Conservation (phyloP, 2,888 invertebrate species). For the Cinara cedri region DNA sequence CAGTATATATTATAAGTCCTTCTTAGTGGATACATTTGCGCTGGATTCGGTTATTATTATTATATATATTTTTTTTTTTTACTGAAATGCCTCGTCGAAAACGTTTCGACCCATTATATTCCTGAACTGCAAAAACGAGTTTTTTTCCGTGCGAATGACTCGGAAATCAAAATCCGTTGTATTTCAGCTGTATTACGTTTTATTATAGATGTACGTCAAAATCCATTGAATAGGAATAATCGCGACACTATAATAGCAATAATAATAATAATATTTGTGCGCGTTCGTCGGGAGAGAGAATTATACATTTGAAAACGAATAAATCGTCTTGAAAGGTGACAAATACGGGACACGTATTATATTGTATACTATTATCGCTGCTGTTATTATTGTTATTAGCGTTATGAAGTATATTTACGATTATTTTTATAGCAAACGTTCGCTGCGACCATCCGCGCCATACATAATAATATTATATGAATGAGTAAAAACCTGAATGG, state of each 20-base stretch:
- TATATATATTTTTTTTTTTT: slow-evolving; percentile 16
- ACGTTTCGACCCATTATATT: slow-evolving; percentile 1
- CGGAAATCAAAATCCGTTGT: slow-evolving; percentile 35
- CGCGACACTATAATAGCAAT: background rate
- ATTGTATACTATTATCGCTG: background rate
- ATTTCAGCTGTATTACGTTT: background rate
- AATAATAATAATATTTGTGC: background rate
- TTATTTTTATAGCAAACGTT: slow-evolving; percentile 2
- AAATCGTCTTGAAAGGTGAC: slow-evolving; percentile 35
- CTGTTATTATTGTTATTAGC: slow-evolving; percentile 12
- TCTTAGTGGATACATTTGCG: slow-evolving; percentile 3
- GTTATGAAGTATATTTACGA: slow-evolving; percentile 16
- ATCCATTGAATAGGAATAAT: slow-evolving; percentile 37
- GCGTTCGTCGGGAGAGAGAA: slow-evolving; percentile 20
- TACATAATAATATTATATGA: too few relatives aligned
- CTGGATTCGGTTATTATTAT: slow-evolving; percentile 13
- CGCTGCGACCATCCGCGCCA: background rate
- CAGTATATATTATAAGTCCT: background rate
- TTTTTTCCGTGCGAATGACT: slow-evolving; percentile 40
- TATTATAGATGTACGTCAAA: background rate
- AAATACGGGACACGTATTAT: slow-evolving; percentile 8
- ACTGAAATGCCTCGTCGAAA: slow-evolving; percentile 22
- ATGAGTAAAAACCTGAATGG: slow-evolving; percentile 23
- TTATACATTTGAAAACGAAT: slow-evolving; percentile 20
- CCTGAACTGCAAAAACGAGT: background rate